Evolutionary conservation across 2,797 vertebrate species (phyloP), one percentile per base, ranked within the genome.

Genomic region (Sebastes goodei): DNA sequence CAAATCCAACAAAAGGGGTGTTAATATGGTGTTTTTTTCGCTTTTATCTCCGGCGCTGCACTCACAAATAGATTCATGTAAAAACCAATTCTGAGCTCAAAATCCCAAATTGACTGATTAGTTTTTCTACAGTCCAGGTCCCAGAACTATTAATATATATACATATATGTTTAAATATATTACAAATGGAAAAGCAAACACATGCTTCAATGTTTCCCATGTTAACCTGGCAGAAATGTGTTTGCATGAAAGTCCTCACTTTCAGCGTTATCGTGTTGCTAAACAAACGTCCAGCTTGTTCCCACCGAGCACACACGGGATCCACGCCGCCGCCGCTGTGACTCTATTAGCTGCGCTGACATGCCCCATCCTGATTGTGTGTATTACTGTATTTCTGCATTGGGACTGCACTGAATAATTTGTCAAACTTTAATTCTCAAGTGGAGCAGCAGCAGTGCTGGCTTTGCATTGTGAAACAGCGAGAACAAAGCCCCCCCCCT

Each of bases 241-340:
- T 61, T 30, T 55, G 6, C 74, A 66, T 62, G 1, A 4, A 46
- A 59, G 27, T 73, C 42, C 7, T 27, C 1, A 23, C 6, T 5
- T 63, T 75, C 15, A 23, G 25, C 4, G 1, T 65, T 46, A 72
- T 83, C 59, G 4, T 33, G 49, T 52, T 7, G 68, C 56, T n/a
- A 17, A 76, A 73, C 71, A 78, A 82, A 82, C 9, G 76, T 82
- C 83, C 79, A 76, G 60, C 68, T 68, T 63, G 55, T 30, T 84
- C 35, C 32, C 11, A 4, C n/a, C 1, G 21, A 71, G 7, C 27
- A n/a, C 68, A 29, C 52, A 6, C 6, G 66, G 64, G 46, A 68
- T 56, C 14, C 25, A 29, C 38, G 14, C 38, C 14, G 6, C 38
- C n/a, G 7, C 63, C 55, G 33, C 57, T 32, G 42, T 46, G 55